Percentiles rank a stretch among this genome's conserved stretches.
Conservation (phyloP, 1,140 invertebrate species). For the Euborellia annulipes region DNA sequence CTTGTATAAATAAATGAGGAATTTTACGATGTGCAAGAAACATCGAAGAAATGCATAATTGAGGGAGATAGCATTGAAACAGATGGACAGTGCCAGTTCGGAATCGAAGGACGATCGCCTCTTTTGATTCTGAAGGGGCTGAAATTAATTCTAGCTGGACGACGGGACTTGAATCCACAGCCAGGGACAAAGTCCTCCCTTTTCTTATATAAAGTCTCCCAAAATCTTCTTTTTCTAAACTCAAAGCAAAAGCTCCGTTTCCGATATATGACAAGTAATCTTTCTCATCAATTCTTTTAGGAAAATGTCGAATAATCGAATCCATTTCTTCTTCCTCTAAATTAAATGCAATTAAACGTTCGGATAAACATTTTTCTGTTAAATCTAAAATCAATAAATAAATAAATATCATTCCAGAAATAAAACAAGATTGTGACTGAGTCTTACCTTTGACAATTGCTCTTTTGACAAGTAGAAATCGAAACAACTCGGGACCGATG, state of each 20-base stretch:
- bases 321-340: conserved; percentile 43
- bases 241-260: conserved; percentile 56
- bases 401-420: conserved; percentile 1
- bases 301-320: conserved; percentile 46
- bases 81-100: conserved; percentile 48
- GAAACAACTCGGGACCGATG: conserved; percentile 41
- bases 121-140: conserved; percentile 29
- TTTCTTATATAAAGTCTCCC: conserved; percentile 49
- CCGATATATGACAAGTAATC: conserved; percentile 59
- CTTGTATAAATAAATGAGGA: conserved; percentile 62
- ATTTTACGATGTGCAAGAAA: conserved; percentile 65
- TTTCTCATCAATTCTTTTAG: conserved; percentile 34
- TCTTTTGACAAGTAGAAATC: conserved; percentile 37
- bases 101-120: conserved; percentile 47
- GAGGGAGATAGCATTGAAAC: conserved; percentile 45
- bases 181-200: conserved; percentile 51
- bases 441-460: conserved; percentile 11
- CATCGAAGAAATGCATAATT: conserved; percentile 46
- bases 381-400: conserved; percentile 27
- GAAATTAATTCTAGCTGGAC: conserved; percentile 37
- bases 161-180: conserved; percentile 56
- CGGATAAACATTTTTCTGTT: conserved; percentile 43
- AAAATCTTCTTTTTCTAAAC: conserved; percentile 35
- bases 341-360: conserved; percentile 41
- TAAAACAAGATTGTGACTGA: not conserved